Evolutionary conservation across 2,797 vertebrate species (phyloP).

Genomic region (Muraenolepis orangiensis): DNA sequence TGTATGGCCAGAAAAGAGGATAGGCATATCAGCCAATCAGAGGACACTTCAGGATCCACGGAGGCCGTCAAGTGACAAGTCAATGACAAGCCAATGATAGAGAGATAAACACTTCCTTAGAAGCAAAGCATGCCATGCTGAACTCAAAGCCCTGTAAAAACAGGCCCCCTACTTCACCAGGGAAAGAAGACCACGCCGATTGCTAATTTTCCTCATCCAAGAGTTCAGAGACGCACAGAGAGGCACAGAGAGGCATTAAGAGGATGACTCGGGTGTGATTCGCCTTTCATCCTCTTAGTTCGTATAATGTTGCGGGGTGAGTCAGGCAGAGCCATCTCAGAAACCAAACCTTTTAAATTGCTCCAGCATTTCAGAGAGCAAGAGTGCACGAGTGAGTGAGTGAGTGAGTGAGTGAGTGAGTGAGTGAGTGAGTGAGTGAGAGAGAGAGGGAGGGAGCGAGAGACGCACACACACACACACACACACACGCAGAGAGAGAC

Average conservation of each 20-base stretch:
- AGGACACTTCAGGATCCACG: neutral
- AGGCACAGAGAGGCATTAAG: neutral
- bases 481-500: too few species aligned
- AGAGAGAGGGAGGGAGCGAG: too few species aligned
- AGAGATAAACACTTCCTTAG: neutral
- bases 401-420: too few species aligned
- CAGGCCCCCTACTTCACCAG: neutral
- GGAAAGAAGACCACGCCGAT: neutral
- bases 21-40: neutral
- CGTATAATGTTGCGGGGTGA: neutral
- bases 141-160: neutral
- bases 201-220: neutral
- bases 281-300: neutral
- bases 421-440: too few species aligned
- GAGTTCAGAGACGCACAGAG: neutral
- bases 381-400: too few species aligned
- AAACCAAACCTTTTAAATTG: neutral
- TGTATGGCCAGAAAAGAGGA: too few species aligned
- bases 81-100: neutral
- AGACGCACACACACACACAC: too few species aligned
- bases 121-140: neutral
- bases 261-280: neutral
- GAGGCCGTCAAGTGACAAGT: neutral
- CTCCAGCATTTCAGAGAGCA: neutral
- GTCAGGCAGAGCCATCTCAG: neutral